Evolutionary conservation across 2,797 vertebrate species (phyloP), one percentile per base, ranked within the genome.

Genomic region (Simalia tracyae): DNA sequence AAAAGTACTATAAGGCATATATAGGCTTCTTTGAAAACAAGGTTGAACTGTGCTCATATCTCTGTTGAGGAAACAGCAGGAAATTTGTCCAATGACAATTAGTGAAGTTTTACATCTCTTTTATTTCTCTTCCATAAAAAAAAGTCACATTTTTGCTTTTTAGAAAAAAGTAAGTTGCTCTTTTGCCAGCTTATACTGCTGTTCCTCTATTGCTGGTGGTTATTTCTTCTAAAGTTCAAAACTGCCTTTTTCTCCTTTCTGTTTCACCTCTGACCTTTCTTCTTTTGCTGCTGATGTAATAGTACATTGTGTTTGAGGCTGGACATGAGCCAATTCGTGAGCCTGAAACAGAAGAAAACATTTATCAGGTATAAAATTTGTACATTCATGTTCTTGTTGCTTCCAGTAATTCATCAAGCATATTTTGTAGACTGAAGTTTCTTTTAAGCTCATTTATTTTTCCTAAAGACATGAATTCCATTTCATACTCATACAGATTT

Each of bases 241-340:
- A 97, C 96, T 90, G 97, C 98, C 97, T 97, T 97, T 98, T 94
- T 97, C 97, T 98, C 96, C 96, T 97, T 95, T 97, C 97, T 98
- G 97, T 98, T 97, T 97, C 97, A 97, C 96, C 97, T 98, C 97
- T 97, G 97, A 98, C 96, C 98, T 98, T 98, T 97, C 96, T 97
- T 96, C 97, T 97, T 97, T 98, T 97, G 98, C 98, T 96, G 98
- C 98, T 97, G 98, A 97, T 97, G 97, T 98, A 97, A 97, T 99
- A 99, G 99, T 99, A 99, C 98, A 99, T 99, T 99, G 99, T 99
- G 97, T 99, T 99, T 99, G 99, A 99, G 98, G 99, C 99, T 97
- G 99, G 99, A 99, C 99, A 99, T 92, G 99, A 99, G 97, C 98
- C 99, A 97, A 99, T 99, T 98, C 99, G 98, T 97, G 99, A 99